Evolutionary conservation across 2,797 vertebrate species (phyloP), one percentile per base, ranked within the genome.

Genomic region (Erpetoichthys calabaricus): DNA sequence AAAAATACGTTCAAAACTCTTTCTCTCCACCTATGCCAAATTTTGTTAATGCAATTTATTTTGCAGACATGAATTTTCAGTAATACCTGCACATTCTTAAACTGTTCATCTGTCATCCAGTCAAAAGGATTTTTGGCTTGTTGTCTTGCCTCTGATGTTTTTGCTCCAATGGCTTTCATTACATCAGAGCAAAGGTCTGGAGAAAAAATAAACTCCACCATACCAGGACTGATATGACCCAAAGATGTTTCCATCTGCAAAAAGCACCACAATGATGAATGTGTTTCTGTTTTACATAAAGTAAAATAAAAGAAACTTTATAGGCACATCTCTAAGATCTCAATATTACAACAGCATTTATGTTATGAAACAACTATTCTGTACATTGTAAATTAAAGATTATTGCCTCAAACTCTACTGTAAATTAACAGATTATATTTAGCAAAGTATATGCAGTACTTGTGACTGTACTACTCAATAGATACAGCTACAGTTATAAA

Each of bases 61-160:
- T 51, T 51, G n/a, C 8, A 5, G 5, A 9, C 5, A 5, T 51
- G 50, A 51, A 51, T 6, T 5, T 25, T 3, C 50, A 5, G 51
- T n/a, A 58, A 59, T 63, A 66, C 64, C 64, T 66, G 64, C 7
- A 66, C 50, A 59, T 66, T 63, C 60, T 59, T 66, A 66, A 63
- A 66, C 6, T 63, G 64, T 6, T 66, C 61, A 55, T 66, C 64
- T 54, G 59, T 66, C 62, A 66, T 63, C 64, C 64, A 66, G 3
- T 66, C 64, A 47, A 66, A 66, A 43, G 64, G 62, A 46, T 58
- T 63, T 55, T 66, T 66, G 41, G 57, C 59, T 44, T 63, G 59
- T 25, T 56, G 64, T 4, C 59, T 53, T 42, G 53, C 42, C 56
- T 66, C 64, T 7, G 42, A 59, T 4, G 50, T 54, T 8, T 66